Evolutionary conservation across 1,140 invertebrate species (phyloP).

Genomic region (Cheumatopsyche charites): DNA sequence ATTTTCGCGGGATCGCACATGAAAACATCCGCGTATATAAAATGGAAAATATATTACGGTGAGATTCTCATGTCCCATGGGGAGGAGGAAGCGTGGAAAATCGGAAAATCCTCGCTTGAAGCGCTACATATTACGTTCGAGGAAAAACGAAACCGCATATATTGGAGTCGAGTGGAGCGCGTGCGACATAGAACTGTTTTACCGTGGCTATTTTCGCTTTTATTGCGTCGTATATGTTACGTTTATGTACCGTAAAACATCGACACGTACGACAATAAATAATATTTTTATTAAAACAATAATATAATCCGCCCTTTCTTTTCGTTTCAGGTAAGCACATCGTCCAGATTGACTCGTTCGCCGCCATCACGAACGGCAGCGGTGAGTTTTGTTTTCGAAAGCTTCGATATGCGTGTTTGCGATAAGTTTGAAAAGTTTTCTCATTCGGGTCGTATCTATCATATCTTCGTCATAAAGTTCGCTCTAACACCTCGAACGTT

Average conservation of each 20-base stretch:
- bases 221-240: background rate
- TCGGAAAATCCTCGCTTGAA: background rate
- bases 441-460: slow-evolving; percentile 24
- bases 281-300: background rate
- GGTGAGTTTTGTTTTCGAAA: background rate
- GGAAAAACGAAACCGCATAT: background rate
- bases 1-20: slow-evolving; percentile 2
- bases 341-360: background rate
- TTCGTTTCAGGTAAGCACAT: slow-evolving; percentile 30
- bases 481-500: slow-evolving; percentile 34
- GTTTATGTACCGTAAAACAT: background rate
- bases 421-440: slow-evolving; percentile 12
- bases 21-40: background rate
- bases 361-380: too few species aligned
- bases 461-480: slow-evolving; percentile 39
- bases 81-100: background rate
- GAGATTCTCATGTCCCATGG: slow-evolving; percentile 21
- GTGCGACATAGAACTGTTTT: slow-evolving; percentile 25
- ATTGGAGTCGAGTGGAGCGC: background rate
- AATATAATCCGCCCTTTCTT: slow-evolving; percentile 1
- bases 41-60: too few species aligned
- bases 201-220: slow-evolving; percentile 28
- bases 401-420: background rate
- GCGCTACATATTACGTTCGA: too few species aligned
- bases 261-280: background rate